Evolutionary conservation across 2,113 vertebrate species (phyloP).

Genomic region (Prinia subflava): DNA sequence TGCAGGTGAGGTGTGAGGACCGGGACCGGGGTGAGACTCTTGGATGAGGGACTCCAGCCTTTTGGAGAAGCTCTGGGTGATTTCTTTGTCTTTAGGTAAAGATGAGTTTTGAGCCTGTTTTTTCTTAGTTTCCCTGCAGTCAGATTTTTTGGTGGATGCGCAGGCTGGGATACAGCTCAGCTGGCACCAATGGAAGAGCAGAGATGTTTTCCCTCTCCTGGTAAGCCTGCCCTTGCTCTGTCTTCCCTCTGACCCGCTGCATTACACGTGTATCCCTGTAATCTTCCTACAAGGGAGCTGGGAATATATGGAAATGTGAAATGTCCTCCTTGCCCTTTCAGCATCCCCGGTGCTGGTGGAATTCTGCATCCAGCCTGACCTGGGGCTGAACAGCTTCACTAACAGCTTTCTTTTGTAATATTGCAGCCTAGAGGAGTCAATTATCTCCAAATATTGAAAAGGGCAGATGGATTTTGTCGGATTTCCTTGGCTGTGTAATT

Average conservation of each 20-base stretch:
- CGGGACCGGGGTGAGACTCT: fast-evolving
- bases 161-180: neutral
- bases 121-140: neutral
- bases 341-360: neutral
- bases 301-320: neutral
- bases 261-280: neutral
- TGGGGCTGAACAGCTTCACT: slow-evolving; percentile 44
- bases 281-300: neutral
- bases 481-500: slow-evolving; percentile 54
- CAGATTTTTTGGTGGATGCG: neutral
- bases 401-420: slow-evolving; percentile 56
- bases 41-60: fast-evolving
- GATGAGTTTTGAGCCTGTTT: neutral
- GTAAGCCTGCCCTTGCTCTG: neutral
- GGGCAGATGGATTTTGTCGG: slow-evolving; percentile 49
- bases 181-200: fast-evolving
- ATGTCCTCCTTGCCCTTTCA: neutral
- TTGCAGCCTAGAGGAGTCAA: slow-evolving; percentile 49
- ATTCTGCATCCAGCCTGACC: neutral
- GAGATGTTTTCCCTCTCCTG: neutral
- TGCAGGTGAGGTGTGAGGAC: neutral
- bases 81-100: neutral
- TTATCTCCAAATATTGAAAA: slow-evolving; percentile 64
- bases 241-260: neutral
- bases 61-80: neutral